phyloP scores from a whole-genome alignment of 2,797 vertebrate species.

The Onychomys arenicola region DNA sequence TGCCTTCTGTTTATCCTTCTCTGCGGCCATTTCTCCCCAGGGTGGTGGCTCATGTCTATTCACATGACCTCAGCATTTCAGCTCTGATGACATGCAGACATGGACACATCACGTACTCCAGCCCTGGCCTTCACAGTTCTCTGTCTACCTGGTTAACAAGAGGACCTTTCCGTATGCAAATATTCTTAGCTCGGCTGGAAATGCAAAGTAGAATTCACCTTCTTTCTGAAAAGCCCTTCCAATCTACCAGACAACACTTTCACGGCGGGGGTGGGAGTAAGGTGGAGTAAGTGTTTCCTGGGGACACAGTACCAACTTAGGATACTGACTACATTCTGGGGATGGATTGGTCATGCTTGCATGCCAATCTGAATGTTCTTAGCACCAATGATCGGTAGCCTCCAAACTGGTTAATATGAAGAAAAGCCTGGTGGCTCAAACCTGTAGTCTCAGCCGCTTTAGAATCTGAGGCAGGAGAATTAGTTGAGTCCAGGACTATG shows the following conservation, averaged over 20 bases:
- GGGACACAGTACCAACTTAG: not conserved
- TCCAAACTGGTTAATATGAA: not conserved
- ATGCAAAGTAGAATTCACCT: slow-evolving; percentile 35
- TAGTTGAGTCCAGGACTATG: not conserved
- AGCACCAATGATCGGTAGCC: not conserved
- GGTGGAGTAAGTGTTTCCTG: not conserved
- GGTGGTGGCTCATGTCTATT: not conserved
- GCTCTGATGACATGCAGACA: not conserved
- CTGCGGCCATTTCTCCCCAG: not conserved
- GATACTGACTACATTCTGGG: slow-evolving; percentile 22
- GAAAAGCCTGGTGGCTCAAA: not conserved
- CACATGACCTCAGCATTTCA: not conserved
- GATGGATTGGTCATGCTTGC: not conserved
- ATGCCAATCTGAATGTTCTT: not conserved
- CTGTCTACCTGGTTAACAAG: slow-evolving; percentile 8
- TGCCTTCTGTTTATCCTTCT: not conserved
- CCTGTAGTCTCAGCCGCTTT: not conserved
- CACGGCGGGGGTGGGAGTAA: not conserved
- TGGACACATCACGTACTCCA: not conserved
- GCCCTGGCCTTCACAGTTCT: not conserved
- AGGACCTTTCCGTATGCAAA: slow-evolving; percentile 46
- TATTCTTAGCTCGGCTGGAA: not conserved
- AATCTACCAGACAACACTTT: not conserved
- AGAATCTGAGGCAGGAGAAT: not conserved
- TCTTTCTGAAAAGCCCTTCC: slow-evolving; percentile 17